These are phyloP conservation scores for Melanogrammus aeglefinus DNA, from an alignment of 2,797 vertebrate genomes.

Conservation along the genomic window DNA sequence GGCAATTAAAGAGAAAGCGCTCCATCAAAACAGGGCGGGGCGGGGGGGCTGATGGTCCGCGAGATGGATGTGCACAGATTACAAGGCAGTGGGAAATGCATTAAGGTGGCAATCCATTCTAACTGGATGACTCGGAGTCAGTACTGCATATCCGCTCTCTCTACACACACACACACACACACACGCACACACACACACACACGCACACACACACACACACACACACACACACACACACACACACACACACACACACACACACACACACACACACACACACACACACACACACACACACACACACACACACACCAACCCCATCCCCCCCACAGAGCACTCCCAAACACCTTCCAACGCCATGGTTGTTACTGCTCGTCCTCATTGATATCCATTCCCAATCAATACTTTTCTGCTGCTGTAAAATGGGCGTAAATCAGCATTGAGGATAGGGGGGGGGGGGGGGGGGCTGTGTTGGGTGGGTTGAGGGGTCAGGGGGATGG, in stretches of 20 bases:
- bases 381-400: constrained; percentile 67
- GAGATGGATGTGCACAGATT: constrained; percentile 69
- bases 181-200: too few species aligned
- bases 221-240: too few species aligned
- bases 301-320: too few species aligned
- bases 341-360: constrained; percentile 21
- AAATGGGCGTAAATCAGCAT: constrained; percentile 53
- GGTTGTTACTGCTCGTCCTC: constrained; percentile 59
- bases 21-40: constrained; percentile 50
- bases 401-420: constrained; percentile 54
- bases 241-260: too few species aligned
- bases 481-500: too few species aligned
- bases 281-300: too few species aligned
- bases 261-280: too few species aligned
- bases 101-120: constrained; percentile 67
- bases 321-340: constrained; percentile 6
- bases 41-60: constrained; percentile 50
- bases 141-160: background rate
- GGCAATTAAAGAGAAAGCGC: constrained; percentile 72
- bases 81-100: constrained; percentile 63
- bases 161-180: too few species aligned
- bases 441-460: constrained; percentile 4
- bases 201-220: too few species aligned
- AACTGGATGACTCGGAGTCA: constrained; percentile 31
- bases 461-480: too few species aligned